Evolutionary conservation across 1,140 invertebrate genomes (phyloP).

Genomic region (Leucophenga varia): DNA sequence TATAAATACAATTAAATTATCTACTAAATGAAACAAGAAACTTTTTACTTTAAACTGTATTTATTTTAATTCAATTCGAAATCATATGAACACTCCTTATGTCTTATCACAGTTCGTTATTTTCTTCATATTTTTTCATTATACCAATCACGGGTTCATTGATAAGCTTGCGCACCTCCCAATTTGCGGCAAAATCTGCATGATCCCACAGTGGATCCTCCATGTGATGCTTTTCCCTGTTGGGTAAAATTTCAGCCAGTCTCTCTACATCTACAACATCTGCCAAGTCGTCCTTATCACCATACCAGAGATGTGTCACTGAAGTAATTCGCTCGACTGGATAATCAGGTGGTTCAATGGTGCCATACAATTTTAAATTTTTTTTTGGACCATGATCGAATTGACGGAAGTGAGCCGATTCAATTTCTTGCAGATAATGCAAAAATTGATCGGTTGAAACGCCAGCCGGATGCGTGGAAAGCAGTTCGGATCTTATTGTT

Average conservation of each 20-base stretch:
- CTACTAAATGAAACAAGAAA: too few relatives aligned
- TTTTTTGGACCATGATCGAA: constrained; percentile 56
- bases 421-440: constrained; percentile 59
- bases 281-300: constrained; percentile 61
- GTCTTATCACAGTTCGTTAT: too few relatives aligned
- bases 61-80: too few relatives aligned
- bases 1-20: too few relatives aligned
- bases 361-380: constrained; percentile 59
- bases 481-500: constrained; percentile 54
- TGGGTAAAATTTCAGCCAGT: constrained; percentile 46
- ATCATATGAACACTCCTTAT: too few relatives aligned
- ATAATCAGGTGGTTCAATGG: constrained; percentile 59
- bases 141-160: constrained; percentile 41
- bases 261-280: constrained; percentile 64
- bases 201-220: constrained; percentile 62
- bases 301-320: constrained; percentile 64
- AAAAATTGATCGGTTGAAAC: constrained; percentile 58
- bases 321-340: constrained; percentile 62
- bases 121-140: constrained; percentile 21
- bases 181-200: constrained; percentile 59
- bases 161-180: constrained; percentile 21
- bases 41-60: too few relatives aligned
- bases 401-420: constrained; percentile 39
- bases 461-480: constrained; percentile 58
- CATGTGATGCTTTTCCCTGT: constrained; percentile 58